Evolutionary conservation across 2,113 vertebrate genomes (phyloP), one percentile per base, ranked within the genome.

Genomic region (Kryptolebias marmoratus): DNA sequence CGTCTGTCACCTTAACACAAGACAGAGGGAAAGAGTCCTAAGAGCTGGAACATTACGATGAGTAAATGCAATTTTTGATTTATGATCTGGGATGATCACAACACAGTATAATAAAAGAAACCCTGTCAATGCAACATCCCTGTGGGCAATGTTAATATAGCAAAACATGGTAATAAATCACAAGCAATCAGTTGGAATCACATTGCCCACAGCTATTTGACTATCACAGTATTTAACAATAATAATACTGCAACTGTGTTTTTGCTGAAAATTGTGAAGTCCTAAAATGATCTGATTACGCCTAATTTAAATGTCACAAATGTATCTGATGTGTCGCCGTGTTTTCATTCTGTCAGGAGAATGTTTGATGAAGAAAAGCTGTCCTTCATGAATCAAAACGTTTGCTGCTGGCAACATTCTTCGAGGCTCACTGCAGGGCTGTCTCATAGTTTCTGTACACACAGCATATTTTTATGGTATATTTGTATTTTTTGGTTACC

Each of bases 1-100:
- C 97, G 3, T 98, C 96, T 2, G 95, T 95, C 52, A 95, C 95
- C 97, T 99, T 87, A 74, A 32, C 53, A 73, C 14, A 57, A 67
- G 55, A 49, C 31, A 77, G 53, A 0, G 28, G 12, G 48, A 62
- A 67, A 77, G 70, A 14, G 13, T 49, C 5, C 5, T 42, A 22
- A 22, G 39, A 42, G 39, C 5, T 36, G 32, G 3, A 36, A 7
- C 7, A 36, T 36, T 36, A 36, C 7, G 39, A 1, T 42, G 39
- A 10, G 10, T 42, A 42, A 42, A 42, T 6, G 39, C 39, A 42
- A 42, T 42, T 1, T 9, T 42, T 42, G 9, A 42, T 36, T 7
- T 36, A 7, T 36, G 32, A 36, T 36, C 32, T 36, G 39, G 5
- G 5, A 42, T 9, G 5, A 9, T 4, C 39, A 10, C 39, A 42